A percentile compares a stretch with the other conserved stretches of the same genome.
Conservation (phyloP, 2,888 invertebrate genomes). For the Xanthorhoe designata region DNA sequence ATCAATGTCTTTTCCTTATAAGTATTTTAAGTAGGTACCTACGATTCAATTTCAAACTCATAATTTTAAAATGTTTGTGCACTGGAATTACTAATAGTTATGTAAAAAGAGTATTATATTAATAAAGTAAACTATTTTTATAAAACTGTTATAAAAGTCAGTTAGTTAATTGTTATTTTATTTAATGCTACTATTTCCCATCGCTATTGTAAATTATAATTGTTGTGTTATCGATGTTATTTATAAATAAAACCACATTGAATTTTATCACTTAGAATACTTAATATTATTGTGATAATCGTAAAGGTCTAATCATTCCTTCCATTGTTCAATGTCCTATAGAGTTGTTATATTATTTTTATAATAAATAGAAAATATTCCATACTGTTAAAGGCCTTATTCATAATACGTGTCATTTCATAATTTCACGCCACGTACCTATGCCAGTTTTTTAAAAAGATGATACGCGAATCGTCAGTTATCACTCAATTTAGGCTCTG, state of each 20-base stretch:
- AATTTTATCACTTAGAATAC: constrained; percentile 9
- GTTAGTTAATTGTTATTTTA: neutral
- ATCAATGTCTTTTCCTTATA: too few relatives aligned
- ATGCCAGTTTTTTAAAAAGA: too few relatives aligned
- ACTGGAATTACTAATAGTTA: too few relatives aligned
- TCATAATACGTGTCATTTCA: neutral
- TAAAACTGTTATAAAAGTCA: neutral
- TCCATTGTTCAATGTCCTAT: constrained; percentile 35
- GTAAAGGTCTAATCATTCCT: constrained; percentile 50
- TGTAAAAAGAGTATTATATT: too few relatives aligned
- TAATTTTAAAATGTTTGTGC: too few relatives aligned
- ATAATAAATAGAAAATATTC: neutral
- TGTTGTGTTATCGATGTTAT: constrained; percentile 12
- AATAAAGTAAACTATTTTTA: too few relatives aligned
- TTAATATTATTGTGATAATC: constrained; percentile 37
- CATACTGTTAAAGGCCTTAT: neutral
- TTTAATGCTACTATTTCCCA: neutral
- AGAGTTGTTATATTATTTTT: constrained; percentile 1
- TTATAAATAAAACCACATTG: neutral
- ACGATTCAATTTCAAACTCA: too few relatives aligned
- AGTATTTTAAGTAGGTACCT: too few relatives aligned
- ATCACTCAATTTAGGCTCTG: too few relatives aligned
- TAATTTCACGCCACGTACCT: too few relatives aligned
- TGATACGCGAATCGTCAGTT: too few relatives aligned
- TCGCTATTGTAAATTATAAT: constrained; percentile 9